phyloP scores from a whole-genome alignment of 2,797 vertebrate species.

The Phoxinus dragarum region DNA sequence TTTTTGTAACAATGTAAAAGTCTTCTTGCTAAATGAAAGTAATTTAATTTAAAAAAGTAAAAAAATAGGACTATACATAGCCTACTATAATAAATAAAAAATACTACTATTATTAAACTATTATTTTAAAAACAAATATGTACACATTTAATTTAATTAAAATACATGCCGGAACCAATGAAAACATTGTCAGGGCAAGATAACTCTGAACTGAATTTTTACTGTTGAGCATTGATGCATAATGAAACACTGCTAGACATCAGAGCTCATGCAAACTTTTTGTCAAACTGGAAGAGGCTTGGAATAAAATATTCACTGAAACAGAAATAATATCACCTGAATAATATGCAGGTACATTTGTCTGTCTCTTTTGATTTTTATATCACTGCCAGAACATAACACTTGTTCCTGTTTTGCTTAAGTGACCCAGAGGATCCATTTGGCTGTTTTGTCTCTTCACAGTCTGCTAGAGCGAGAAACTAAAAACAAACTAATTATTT shows the following conservation, averaged over 20 bases:
- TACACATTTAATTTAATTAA: too few relatives aligned
- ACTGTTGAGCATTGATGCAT: background rate
- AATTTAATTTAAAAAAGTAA: too few relatives aligned
- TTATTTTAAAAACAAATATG: too few relatives aligned
- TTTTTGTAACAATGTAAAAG: too few relatives aligned
- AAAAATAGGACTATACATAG: too few relatives aligned
- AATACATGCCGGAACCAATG: background rate
- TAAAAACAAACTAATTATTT: conserved; percentile 31
- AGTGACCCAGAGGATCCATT: conserved; percentile 9
- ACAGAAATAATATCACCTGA: background rate
- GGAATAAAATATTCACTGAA: background rate
- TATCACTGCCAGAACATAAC: background rate
- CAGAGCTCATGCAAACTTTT: background rate
- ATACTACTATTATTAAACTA: too few relatives aligned
- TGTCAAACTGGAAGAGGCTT: background rate
- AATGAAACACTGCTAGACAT: background rate
- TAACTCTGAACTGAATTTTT: background rate
- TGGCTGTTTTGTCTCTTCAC: conserved; percentile 17
- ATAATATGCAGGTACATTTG: background rate
- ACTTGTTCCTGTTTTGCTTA: conserved; percentile 15
- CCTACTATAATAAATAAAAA: too few relatives aligned
- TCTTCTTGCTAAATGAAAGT: too few relatives aligned
- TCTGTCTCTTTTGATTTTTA: conserved; percentile 9
- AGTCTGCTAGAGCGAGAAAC: conserved; percentile 25
- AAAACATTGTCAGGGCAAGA: background rate